Conservation (phyloP, 2,888 invertebrate species). For the Cataglyphis rosenhaueri region DNA sequence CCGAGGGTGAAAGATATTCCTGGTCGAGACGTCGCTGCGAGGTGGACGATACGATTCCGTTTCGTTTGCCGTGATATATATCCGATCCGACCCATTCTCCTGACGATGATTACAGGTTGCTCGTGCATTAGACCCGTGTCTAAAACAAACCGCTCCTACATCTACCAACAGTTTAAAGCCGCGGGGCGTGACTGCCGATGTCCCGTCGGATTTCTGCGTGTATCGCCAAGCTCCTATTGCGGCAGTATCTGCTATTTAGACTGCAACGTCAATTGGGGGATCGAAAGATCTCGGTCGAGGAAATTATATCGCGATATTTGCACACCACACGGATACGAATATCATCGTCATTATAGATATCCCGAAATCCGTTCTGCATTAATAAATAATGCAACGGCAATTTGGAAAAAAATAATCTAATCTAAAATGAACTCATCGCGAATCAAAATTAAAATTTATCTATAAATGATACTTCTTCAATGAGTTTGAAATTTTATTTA, state of each 20-base stretch:
- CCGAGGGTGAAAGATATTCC: conserved; percentile 32
- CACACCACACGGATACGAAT: background rate
- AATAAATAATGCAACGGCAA: background rate
- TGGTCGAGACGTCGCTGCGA: conserved; percentile 11
- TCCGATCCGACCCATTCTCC: conserved; percentile 80
- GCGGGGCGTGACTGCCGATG: conserved; percentile 70
- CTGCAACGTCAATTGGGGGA: conserved; percentile 45
- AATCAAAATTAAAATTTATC: background rate
- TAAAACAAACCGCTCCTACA: conserved; percentile 84
- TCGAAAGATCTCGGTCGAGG: conserved; percentile 29
- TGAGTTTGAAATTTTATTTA: background rate
- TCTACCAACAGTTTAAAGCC: conserved; percentile 83
- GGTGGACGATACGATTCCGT: conserved; percentile 67
- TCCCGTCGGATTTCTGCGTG: conserved; percentile 58
- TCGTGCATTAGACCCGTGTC: conserved; percentile 81
- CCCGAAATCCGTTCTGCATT: background rate
- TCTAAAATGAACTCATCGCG: background rate
- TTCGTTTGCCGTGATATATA: conserved; percentile 77
- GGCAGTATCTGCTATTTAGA: conserved; percentile 54
- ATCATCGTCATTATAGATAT: background rate
- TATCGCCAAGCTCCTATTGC: conserved; percentile 33
- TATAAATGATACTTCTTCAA: background rate
- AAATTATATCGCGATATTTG: conserved; percentile 28
- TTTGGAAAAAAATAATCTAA: background rate
- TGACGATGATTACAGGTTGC: conserved; percentile 82